Evolutionary conservation across 1,140 invertebrate genomes (phyloP).

Genomic region (Panonychus citri): DNA sequence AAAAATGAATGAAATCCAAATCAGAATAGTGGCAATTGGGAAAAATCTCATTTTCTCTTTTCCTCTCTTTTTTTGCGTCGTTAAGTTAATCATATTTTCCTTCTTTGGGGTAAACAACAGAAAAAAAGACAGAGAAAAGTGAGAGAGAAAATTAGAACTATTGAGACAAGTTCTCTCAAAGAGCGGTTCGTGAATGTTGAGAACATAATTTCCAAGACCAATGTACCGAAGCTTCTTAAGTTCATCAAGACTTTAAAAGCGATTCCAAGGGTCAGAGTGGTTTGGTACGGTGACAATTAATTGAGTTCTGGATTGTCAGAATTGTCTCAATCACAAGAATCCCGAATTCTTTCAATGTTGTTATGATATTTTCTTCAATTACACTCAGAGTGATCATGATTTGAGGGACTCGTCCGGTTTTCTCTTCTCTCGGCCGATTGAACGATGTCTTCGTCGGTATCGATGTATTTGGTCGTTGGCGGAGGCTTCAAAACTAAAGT

Average conservation of each 20-base stretch:
- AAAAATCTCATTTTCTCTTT: no score
- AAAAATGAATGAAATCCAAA: no score
- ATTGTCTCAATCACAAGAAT: conserved; percentile 62
- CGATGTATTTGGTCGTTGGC: conserved; percentile 71
- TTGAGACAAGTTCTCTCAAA: no score
- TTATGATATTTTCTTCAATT: conserved; percentile 89
- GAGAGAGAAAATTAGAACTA: no score
- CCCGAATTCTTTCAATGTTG: conserved; percentile 65
- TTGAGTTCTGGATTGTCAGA: conserved; percentile 70
- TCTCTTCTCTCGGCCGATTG: conserved; percentile 19
- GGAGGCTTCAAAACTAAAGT: conserved; percentile 58
- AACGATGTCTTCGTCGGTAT: conserved; percentile 70
- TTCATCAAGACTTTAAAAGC: conserved; percentile 43
- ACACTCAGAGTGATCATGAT: conserved; percentile 52
- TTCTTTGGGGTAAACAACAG: no score
- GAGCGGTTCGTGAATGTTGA: conserved; percentile 93
- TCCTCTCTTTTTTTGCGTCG: no score
- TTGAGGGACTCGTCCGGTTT: conserved; percentile 20
- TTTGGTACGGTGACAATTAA: conserved; percentile 71
- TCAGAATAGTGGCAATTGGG: no score
- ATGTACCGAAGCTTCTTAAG: conserved; percentile 25
- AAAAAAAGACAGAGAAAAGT: no score
- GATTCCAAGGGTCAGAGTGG: conserved; percentile 26
- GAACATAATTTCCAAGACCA: conserved; percentile 37
- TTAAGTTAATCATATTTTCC: no score